Conservation (phyloP, 2,113 vertebrate genomes). For the Notechis scutatus region DNA sequence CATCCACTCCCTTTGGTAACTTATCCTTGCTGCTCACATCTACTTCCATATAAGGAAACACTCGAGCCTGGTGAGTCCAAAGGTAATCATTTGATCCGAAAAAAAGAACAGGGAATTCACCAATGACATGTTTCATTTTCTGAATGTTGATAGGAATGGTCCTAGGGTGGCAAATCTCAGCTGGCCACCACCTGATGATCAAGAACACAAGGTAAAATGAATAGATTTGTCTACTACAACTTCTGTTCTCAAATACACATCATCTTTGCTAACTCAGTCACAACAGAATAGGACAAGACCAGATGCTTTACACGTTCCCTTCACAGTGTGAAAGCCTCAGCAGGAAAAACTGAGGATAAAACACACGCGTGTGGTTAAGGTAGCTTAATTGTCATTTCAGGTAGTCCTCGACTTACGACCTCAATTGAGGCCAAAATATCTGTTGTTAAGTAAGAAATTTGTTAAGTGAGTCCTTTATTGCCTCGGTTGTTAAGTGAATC, state of each 20-base stretch:
- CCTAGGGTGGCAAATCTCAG: slow-evolving; percentile 94
- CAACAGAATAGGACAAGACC: background rate
- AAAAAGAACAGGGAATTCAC: slow-evolving; percentile 97
- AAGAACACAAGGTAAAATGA: background rate
- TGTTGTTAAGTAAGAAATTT: too few species aligned
- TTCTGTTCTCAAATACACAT: too few species aligned
- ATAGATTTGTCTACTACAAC: background rate
- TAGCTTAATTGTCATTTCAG: background rate
- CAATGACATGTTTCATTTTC: slow-evolving; percentile 92
- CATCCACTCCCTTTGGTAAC: slow-evolving; percentile 95
- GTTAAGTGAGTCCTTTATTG: too few species aligned
- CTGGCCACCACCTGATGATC: slow-evolving; percentile 92
- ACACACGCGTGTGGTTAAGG: background rate
- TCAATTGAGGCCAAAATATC: too few species aligned
- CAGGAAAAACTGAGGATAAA: background rate
- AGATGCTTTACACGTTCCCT: background rate
- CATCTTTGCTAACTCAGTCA: background rate
- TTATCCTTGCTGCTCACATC: slow-evolving; percentile 97
- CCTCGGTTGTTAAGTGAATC: too few species aligned
- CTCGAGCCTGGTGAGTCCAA: slow-evolving; percentile 97
- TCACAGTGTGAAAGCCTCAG: background rate
- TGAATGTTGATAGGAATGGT: slow-evolving; percentile 93
- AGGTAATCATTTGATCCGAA: slow-evolving; percentile 98
- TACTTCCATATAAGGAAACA: slow-evolving; percentile 98
- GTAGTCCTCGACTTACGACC: too few species aligned